Evolutionary conservation across 1,140 invertebrate species (phyloP), one percentile per base, ranked within the genome.

Genomic region (Hyles vespertilio): DNA sequence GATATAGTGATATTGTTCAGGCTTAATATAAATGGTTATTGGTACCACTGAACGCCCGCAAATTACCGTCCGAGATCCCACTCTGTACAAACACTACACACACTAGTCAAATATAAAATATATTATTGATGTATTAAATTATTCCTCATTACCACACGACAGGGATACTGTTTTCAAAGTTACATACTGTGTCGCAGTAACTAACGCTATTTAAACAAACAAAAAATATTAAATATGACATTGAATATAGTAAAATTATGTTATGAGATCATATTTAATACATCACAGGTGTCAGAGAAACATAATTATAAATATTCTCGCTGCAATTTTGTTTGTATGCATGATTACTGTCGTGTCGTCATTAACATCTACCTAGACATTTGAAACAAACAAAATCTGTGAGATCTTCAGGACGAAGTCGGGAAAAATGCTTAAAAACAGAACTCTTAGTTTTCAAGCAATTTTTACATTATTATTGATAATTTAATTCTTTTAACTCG

Each of bases 241-340:
- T 83, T 78, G 81, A 73, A 79, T 84, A 83, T 74, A 83, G 78
- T 85, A 77, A 82, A 86, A 89, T 89, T 85, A 87, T 84, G 77
- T 82, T 84, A 74, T 85, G 87, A 89, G 87, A 89, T 89, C 87
- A 89, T 89, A 89, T 88, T 89, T 88, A 88, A 89, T 87, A 89
- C 84, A 89, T 89, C 86, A 89, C 86, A 89, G 86, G 84, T 85
- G 84, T 86, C 79, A 80, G 67, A 86, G 74, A 83, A 69, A 77
- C 77, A 72, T 79, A 75, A 77, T 79, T 79, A 77, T 74, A 76
- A 79, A 80, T 78, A 79, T 58, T 56, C 11, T 50, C 36, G 36
- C 59, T 32, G 45, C 5, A 48, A 48, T 22, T 48, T 40, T 40
- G 36, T 40, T 40, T 40, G 36, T 40, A 40, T 40, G 36, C 36